phyloP scores from a whole-genome alignment of 53 echinoderm and acorn worm genomes.

The Pentamera pediparva region DNA sequence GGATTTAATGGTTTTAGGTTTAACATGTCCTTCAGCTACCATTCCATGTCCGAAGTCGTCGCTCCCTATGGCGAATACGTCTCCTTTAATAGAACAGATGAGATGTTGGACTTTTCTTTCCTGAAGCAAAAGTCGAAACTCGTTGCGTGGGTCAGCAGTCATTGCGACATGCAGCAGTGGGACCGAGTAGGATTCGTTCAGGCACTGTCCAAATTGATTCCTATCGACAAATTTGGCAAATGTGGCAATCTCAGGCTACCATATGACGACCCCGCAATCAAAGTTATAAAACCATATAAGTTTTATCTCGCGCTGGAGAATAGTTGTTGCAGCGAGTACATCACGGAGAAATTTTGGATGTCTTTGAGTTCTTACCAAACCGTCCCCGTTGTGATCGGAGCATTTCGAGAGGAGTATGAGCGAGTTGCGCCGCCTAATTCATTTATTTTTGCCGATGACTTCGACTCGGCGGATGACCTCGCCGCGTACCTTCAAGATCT shows the following conservation, averaged over 20 bases:
- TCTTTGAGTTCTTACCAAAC: background rate
- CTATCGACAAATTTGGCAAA: background rate
- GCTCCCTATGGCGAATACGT: constrained; percentile 12
- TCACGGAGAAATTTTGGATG: constrained; percentile 12
- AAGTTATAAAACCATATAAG: background rate
- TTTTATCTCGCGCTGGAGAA: constrained; percentile 18
- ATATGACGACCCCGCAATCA: background rate
- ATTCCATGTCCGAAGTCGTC: background rate
- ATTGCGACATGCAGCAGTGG: background rate
- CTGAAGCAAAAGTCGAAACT: too few species aligned
- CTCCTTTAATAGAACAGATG: background rate
- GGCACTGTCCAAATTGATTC: background rate
- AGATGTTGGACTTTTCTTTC: background rate
- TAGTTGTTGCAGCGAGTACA: background rate
- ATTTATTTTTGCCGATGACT: background rate
- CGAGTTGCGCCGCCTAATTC: constrained; percentile 13
- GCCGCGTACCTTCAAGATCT: background rate
- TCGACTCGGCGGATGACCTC: background rate
- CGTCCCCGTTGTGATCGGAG: constrained; percentile 2
- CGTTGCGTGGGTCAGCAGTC: constrained; percentile 10
- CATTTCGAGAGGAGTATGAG: background rate
- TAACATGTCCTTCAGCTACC: constrained; percentile 4
- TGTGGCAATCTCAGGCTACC: background rate
- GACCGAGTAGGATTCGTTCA: background rate
- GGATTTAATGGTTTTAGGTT: background rate